These are phyloP conservation scores for Eupithecia subumbrata DNA, from an alignment of 2,888 invertebrate genomes.

Conservation along the genomic window DNA sequence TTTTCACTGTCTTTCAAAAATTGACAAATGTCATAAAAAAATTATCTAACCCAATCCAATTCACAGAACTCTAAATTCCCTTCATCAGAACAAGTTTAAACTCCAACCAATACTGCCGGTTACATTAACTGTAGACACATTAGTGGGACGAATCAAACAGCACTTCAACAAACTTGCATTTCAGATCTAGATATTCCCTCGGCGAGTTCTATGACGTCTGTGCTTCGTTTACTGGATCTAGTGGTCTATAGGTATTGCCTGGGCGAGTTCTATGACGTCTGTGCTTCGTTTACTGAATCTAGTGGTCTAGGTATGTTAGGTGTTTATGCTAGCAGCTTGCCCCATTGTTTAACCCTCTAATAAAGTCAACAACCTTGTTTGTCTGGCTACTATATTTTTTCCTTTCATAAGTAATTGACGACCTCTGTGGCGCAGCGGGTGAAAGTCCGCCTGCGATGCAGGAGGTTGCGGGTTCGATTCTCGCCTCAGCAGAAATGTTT, in stretches of 20 bases:
- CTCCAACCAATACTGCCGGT: slow-evolving; percentile 31
- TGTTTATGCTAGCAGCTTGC: too few species aligned
- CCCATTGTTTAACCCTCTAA: too few species aligned
- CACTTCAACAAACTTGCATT: slow-evolving; percentile 59
- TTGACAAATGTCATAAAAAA: not conserved
- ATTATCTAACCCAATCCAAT: not conserved
- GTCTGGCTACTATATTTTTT: too few species aligned
- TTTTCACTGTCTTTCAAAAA: not conserved
- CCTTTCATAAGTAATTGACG: too few species aligned
- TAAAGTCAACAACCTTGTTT: too few species aligned
- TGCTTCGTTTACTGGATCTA: slow-evolving; percentile 48
- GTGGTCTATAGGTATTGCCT: slow-evolving; percentile 53
- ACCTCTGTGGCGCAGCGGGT: too few species aligned
- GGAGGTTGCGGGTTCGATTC: too few species aligned
- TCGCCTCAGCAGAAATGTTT: too few species aligned
- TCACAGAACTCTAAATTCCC: not conserved
- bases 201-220: slow-evolving; percentile 60
- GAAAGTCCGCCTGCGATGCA: too few species aligned
- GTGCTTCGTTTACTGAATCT: slow-evolving; percentile 48
- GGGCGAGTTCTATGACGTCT: slow-evolving; percentile 43
- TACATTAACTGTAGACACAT: slow-evolving; percentile 43
- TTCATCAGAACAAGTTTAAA: slow-evolving; percentile 26
- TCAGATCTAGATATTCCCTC: slow-evolving; percentile 58
- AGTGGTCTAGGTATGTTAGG: slow-evolving; percentile 9
- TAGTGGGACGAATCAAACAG: slow-evolving; percentile 64